A percentile compares a stretch with the other conserved stretches of the same genome.
Conservation (phyloP, 64 coral and sea anemone species). For the Montipora capricornis region DNA sequence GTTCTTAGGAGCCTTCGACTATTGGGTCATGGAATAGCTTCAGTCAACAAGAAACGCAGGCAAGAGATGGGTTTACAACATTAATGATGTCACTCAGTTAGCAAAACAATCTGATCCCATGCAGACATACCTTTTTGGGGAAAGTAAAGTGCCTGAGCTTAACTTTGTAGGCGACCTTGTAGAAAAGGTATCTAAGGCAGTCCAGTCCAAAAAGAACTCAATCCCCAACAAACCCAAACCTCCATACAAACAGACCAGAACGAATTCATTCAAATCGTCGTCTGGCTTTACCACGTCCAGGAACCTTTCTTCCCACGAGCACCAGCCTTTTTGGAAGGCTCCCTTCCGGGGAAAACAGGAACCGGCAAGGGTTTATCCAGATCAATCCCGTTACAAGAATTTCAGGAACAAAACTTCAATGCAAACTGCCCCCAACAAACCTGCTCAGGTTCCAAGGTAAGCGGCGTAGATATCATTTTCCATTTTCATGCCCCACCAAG, state of each 20-base stretch:
- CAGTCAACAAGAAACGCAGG: not conserved
- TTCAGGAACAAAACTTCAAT: not conserved
- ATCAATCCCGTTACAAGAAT: too few species aligned
- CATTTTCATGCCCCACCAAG: not conserved
- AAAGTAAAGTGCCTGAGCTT: not conserved
- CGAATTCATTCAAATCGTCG: not conserved
- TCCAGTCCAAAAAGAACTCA: not conserved
- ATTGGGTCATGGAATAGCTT: not conserved
- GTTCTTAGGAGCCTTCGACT: not conserved
- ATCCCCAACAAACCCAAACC: not conserved
- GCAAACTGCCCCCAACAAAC: not conserved
- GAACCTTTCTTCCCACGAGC: not conserved
- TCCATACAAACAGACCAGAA: not conserved
- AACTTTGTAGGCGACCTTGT: not conserved
- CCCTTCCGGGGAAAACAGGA: not conserved
- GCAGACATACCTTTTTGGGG: not conserved
- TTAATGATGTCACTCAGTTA: too few species aligned
- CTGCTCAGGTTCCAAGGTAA: not conserved
- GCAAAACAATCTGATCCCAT: too few species aligned
- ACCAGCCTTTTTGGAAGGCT: not conserved
- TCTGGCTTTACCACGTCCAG: not conserved
- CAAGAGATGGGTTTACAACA: too few species aligned
- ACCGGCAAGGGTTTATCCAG: not conserved
- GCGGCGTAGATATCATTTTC: not conserved
- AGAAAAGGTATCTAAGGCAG: slow-evolving; percentile 4